Evolutionary conservation across 2,888 invertebrate genomes (phyloP).

Genomic region (Busseola fusca): DNA sequence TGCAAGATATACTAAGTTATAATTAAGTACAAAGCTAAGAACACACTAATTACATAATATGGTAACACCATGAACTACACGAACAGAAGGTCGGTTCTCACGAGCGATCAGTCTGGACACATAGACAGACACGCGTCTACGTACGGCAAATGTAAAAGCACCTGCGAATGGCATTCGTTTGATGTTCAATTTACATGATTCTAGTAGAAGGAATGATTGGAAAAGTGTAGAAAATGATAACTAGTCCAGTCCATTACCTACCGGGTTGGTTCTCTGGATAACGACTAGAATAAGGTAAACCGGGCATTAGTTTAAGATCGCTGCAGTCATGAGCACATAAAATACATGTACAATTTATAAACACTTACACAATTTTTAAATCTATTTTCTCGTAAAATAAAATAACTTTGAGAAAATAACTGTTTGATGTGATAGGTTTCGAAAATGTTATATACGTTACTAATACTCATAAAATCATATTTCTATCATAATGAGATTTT

Average conservation of each 20-base stretch:
- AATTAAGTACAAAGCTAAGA: constrained; percentile 58
- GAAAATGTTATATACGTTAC: no score
- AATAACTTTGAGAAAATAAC: neutral
- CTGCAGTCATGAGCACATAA: neutral
- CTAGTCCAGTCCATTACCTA: neutral
- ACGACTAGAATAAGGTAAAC: neutral
- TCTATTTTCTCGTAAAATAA: neutral
- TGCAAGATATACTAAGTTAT: constrained; percentile 52
- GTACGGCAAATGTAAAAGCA: neutral
- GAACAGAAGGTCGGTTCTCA: constrained; percentile 8
- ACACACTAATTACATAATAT: constrained; percentile 62
- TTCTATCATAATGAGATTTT: neutral
- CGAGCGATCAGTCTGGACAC: neutral
- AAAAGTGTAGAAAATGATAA: no score
- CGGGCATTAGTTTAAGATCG: neutral
- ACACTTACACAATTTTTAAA: neutral
- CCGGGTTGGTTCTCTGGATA: neutral
- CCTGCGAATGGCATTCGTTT: neutral
- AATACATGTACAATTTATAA: no score
- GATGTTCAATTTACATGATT: neutral
- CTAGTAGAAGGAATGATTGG: no score
- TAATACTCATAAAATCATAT: neutral
- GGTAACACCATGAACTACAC: constrained; percentile 6
- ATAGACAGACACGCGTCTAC: neutral
- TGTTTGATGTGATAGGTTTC: neutral